A percentile compares a stretch with the other conserved stretches of the same genome.
These are phyloP conservation scores for Torymus tubicola DNA, from an alignment of 2,888 invertebrate species.

Conservation along the genomic window DNA sequence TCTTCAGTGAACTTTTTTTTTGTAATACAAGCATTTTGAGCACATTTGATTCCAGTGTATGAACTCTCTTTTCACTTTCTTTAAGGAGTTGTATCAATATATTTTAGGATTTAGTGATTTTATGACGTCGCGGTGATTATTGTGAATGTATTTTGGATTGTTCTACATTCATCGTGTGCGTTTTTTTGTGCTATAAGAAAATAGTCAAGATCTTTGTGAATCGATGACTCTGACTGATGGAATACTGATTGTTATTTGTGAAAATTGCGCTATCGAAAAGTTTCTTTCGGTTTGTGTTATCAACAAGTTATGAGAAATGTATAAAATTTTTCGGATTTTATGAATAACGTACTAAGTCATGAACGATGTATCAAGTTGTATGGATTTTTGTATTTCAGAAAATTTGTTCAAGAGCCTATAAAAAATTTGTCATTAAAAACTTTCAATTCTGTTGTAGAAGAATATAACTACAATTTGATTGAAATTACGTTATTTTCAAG, in stretches of 20 bases:
- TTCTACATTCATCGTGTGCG: constrained; percentile 11
- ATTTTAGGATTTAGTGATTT: constrained; percentile 18
- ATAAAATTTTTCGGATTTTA: constrained; percentile 1
- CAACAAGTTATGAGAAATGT: constrained; percentile 7
- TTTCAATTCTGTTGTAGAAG: constrained; percentile 17
- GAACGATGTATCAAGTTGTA: constrained; percentile 19
- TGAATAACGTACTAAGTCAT: constrained; percentile 5
- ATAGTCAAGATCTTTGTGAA: constrained; percentile 38
- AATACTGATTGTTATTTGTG: constrained; percentile 36
- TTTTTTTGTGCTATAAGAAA: constrained; percentile 46
- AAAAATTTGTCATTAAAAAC: constrained; percentile 36
- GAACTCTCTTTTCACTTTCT: constrained; percentile 51
- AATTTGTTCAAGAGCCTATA: constrained; percentile 30
- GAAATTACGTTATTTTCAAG: constrained; percentile 8
- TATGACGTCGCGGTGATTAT: constrained; percentile 17
- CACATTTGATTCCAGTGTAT: constrained; percentile 75
- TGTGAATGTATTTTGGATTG: background rate
- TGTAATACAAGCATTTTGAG: constrained; percentile 75
- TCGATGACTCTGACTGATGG: constrained; percentile 24
- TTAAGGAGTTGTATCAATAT: constrained; percentile 34
- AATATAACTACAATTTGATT: constrained; percentile 15
- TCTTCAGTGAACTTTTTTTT: constrained; percentile 71
- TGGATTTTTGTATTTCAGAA: constrained; percentile 36
- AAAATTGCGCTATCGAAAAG: constrained; percentile 1
- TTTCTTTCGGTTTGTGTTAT: background rate